These are phyloP conservation scores for Ochropleura plecta DNA, from an alignment of 2,888 invertebrate genomes.

Conservation along the genomic window DNA sequence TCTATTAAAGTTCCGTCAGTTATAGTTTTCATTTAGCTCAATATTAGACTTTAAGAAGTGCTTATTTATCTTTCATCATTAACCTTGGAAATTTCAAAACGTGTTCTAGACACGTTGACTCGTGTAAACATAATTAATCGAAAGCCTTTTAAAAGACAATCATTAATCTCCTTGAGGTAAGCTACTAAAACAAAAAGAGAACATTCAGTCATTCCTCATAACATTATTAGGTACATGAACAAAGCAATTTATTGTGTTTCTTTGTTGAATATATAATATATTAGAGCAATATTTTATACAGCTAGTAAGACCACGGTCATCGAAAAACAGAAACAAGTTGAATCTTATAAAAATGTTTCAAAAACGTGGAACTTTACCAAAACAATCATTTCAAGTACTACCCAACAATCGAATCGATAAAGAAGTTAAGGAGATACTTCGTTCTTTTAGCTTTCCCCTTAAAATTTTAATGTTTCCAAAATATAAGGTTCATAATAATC, in stretches of 20 bases:
- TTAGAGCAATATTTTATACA: background rate
- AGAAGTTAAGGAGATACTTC: slow-evolving; percentile 9
- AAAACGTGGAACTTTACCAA: background rate
- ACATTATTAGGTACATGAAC: background rate
- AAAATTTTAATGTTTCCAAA: slow-evolving; percentile 21
- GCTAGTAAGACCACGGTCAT: background rate
- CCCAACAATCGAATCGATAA: slow-evolving; percentile 19
- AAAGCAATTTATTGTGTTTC: slow-evolving; percentile 7
- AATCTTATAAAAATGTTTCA: background rate
- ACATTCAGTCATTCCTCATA: background rate
- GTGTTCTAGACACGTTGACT: background rate
- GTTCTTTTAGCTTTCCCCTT: slow-evolving; percentile 22
- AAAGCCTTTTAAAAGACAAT: background rate
- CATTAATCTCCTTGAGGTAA: background rate
- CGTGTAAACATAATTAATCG: background rate
- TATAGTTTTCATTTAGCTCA: no score
- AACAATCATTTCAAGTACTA: slow-evolving; percentile 5
- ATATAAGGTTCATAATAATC: slow-evolving; percentile 27
- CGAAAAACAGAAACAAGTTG: background rate
- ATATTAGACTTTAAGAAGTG: no score
- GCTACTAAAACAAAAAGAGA: background rate
- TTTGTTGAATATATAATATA: no score
- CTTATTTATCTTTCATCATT: background rate
- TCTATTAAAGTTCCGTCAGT: background rate
- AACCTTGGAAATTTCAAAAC: background rate